Percentiles rank a stretch among this genome's conserved stretches.
These are phyloP conservation scores for Aleiodes testaceus DNA, from an alignment of 2,888 invertebrate genomes.

Conservation along the genomic window DNA sequence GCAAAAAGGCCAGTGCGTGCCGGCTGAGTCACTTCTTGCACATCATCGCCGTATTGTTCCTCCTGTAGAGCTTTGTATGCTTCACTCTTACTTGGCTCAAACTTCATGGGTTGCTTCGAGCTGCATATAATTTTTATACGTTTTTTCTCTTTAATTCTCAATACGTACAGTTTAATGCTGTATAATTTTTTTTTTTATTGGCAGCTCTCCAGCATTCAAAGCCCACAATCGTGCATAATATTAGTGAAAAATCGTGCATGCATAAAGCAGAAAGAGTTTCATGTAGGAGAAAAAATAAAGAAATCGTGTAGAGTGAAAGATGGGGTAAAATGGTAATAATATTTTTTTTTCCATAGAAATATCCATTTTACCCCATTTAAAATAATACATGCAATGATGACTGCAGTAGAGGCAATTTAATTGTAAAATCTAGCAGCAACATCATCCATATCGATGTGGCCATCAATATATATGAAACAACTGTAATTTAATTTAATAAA, in stretches of 20 bases:
- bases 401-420: too few relatives aligned
- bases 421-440: too few relatives aligned
- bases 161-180: background rate
- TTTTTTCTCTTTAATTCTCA: slow-evolving; percentile 56
- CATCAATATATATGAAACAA: too few relatives aligned
- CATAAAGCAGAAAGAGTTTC: background rate
- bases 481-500: background rate
- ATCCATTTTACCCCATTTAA: too few relatives aligned
- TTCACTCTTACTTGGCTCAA: slow-evolving; percentile 92
- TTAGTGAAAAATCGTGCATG: too few relatives aligned
- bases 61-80: slow-evolving; percentile 91
- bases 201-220: background rate
- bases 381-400: too few relatives aligned
- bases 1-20: slow-evolving; percentile 86
- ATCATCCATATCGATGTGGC: too few relatives aligned
- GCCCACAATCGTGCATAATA: too few relatives aligned
- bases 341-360: too few relatives aligned
- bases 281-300: background rate
- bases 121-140: slow-evolving; percentile 63
- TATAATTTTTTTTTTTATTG: background rate
- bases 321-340: too few relatives aligned
- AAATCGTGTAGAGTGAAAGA: background rate
- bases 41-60: slow-evolving; percentile 80
- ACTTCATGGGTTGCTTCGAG: slow-evolving; percentile 72
- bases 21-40: slow-evolving; percentile 82